A percentile compares a stretch with the other conserved stretches of the same genome.
phyloP scores from a whole-genome alignment of 1,140 invertebrate genomes.

The Drosophila rhopaloa region DNA sequence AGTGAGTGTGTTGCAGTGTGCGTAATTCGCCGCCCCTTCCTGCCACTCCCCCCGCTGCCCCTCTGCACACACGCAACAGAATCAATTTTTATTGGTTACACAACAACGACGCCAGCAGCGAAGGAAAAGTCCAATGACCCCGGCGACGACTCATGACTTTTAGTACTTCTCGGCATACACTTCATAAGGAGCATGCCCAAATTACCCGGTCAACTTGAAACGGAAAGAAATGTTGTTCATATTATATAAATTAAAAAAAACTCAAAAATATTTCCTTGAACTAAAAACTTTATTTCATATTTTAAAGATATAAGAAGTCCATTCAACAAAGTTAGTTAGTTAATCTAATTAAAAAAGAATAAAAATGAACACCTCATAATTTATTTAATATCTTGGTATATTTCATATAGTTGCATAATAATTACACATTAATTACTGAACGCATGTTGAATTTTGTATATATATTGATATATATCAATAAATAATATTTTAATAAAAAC shows the following conservation, averaged over 20 bases:
- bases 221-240: background rate
- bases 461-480: no score
- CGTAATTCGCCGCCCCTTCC: constrained; percentile 21
- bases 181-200: constrained; percentile 1
- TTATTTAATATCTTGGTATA: no score
- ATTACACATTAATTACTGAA: no score
- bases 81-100: constrained; percentile 82
- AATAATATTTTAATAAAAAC: no score
- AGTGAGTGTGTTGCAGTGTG: constrained; percentile 5
- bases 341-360: no score
- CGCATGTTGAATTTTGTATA: no score
- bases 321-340: no score
- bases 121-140: constrained; percentile 70
- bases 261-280: no score
- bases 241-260: background rate
- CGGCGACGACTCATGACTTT: constrained; percentile 66
- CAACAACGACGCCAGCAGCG: constrained; percentile 64
- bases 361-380: no score
- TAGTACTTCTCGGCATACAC: constrained; percentile 56
- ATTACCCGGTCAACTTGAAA: background rate
- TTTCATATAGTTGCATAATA: no score
- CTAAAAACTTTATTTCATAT: no score
- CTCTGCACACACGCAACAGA: constrained; percentile 60
- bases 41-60: background rate
- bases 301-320: no score